Evolutionary conservation across 2,113 vertebrate species (phyloP).

Genomic region (Tyrannus savana): DNA sequence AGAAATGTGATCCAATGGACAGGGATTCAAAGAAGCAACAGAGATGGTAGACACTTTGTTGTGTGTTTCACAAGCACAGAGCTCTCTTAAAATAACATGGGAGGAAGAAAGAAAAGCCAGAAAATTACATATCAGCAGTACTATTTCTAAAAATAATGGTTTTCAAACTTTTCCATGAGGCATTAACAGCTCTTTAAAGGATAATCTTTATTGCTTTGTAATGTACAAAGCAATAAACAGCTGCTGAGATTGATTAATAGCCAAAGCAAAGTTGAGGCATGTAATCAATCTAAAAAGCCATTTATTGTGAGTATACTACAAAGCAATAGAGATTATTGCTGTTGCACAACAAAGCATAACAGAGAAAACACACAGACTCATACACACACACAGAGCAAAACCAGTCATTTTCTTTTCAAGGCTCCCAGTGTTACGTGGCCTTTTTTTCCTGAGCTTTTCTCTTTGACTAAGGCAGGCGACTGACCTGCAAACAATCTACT

Average conservation of each 20-base stretch:
- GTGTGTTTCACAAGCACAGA: neutral
- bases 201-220: conserved; percentile 72
- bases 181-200: conserved; percentile 65
- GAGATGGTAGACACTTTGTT: conserved; percentile 19
- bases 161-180: conserved; percentile 65
- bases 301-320: conserved; percentile 50
- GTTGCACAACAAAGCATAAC: conserved; percentile 55
- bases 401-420: neutral
- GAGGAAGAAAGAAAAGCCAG: conserved; percentile 5
- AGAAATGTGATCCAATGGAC: neutral
- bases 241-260: conserved; percentile 71
- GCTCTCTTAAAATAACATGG: conserved; percentile 5
- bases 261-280: conserved; percentile 66
- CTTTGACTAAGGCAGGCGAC: neutral
- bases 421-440: neutral
- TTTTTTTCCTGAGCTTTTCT: neutral
- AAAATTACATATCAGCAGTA: conserved; percentile 56
- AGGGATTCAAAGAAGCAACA: conserved; percentile 1
- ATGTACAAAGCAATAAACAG: conserved; percentile 69
- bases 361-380: neutral
- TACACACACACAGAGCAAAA: neutral
- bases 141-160: conserved; percentile 58
- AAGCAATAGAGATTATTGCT: conserved; percentile 67
- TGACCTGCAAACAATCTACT: neutral
- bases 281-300: conserved; percentile 69